Percentiles rank a stretch among this genome's conserved stretches.
Conservation (phyloP, 2,113 vertebrate species). For the Ginglymostoma cirratum region DNA sequence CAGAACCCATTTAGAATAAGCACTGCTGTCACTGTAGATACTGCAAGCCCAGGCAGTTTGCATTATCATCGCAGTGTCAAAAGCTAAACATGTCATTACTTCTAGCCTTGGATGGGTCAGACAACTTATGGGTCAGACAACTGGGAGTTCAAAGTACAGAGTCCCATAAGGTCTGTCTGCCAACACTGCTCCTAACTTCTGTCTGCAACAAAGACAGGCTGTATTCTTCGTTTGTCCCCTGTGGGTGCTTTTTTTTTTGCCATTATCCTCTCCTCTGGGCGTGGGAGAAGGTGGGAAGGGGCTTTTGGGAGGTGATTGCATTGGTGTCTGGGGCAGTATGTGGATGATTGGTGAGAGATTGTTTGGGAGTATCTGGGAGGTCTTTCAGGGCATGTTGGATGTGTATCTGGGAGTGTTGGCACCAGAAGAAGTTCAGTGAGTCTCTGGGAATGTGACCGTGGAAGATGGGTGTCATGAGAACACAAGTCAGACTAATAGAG, state of each 20-base stretch:
- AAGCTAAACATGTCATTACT: not conserved
- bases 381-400: too few relatives aligned
- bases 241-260: not conserved
- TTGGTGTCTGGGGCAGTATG: too few relatives aligned
- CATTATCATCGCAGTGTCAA: not conserved
- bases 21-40: not conserved
- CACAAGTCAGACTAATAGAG: too few relatives aligned
- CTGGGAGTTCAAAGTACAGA: not conserved
- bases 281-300: too few relatives aligned
- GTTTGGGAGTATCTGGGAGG: too few relatives aligned
- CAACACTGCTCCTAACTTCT: not conserved
- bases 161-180: not conserved
- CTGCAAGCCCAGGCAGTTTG: not conserved
- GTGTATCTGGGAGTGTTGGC: too few relatives aligned
- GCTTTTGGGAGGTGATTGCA: too few relatives aligned
- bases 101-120: not conserved
- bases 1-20: not conserved
- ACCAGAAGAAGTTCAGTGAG: too few relatives aligned
- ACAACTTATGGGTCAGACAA: too few relatives aligned
- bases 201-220: not conserved
- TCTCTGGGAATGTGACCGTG: too few relatives aligned
- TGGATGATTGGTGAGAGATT: too few relatives aligned
- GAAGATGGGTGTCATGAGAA: too few relatives aligned
- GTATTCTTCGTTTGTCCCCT: not conserved
- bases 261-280: not conserved